Evolutionary conservation across 2,113 vertebrate species (phyloP), one percentile per base, ranked within the genome.

Genomic region (Protomyctophum bolini): DNA sequence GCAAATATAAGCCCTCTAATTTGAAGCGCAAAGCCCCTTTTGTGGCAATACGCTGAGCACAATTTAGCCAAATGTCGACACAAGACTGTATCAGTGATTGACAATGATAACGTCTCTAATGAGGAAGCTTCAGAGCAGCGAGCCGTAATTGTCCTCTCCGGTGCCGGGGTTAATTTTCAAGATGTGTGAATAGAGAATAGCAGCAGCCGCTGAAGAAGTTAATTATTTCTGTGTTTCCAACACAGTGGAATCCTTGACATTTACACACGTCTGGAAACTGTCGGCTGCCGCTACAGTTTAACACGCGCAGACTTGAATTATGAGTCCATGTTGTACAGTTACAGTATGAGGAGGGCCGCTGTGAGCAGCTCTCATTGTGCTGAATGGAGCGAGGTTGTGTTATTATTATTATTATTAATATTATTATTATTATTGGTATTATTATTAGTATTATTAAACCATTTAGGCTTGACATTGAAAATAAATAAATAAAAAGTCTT

Each of bases 31-130:
- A 56, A 56, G 55, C 14, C 7, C 7, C 55, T 56, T 56, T 41
- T 56, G 15, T 56, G 55, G 55, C 14, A 56, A 56, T 56, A 56
- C 15, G 55, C n/a, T 15, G 55, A 56, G 47, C 21, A 49, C 61
- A 63, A 49, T 49, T 63, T 10, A 10, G 10, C 10, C 41, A 49
- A 50, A 48, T 49, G 47, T 14, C 15, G 46, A 63, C 61, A 49
- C 21, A 21, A 47, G 46, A 63, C 14, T 1, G 21, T 63, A 48
- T 48, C n/a, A 49, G 47, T 49, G 28, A 58, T 58, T 58, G 57
- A 58, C 21, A 58, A 58, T 11, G 28, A 58, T 33, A 28, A 29
- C 29, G 9, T 3, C n/a, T 3, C n/a, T 33, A 58, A 29, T 29
- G 28, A n/a, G 14, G 15, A 49, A 49, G 5, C n/a, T 63, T 63